Conservation (phyloP, 2,888 invertebrate genomes). For the Platycheirus rosarum region DNA sequence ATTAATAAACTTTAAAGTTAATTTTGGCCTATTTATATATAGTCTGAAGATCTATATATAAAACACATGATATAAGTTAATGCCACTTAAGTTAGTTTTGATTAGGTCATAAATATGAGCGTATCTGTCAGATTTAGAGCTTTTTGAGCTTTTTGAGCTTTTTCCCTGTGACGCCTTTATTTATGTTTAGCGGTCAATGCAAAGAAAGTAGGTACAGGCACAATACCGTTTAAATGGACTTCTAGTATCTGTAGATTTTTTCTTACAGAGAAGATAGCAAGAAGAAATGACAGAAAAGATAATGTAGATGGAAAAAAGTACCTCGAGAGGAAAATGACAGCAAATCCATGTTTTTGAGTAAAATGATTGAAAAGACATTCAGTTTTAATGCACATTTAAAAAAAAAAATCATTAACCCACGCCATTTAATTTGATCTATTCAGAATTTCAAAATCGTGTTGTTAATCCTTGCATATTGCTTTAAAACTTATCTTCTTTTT, state of each 20-base stretch:
- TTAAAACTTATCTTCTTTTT: too few relatives aligned
- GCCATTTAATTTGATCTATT: too few relatives aligned
- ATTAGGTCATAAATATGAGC: conserved; percentile 33
- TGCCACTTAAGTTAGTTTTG: conserved; percentile 10
- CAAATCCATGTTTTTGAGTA: too few relatives aligned
- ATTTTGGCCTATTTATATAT: background rate
- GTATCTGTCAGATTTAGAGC: background rate
- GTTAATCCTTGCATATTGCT: too few relatives aligned
- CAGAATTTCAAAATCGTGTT: too few relatives aligned
- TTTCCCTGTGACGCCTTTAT: background rate
- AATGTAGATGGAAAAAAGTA: background rate
- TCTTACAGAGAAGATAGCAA: background rate
- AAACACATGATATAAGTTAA: background rate
- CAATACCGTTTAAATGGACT: too few relatives aligned
- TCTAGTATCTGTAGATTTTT: conserved; percentile 1
- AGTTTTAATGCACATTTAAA: too few relatives aligned
- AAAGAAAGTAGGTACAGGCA: conserved; percentile 18
- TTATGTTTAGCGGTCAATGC: conserved; percentile 28
- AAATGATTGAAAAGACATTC: too few relatives aligned
- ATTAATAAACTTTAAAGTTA: conserved; percentile 18
- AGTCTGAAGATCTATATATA: background rate
- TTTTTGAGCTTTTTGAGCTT: conserved; percentile 22
- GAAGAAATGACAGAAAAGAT: background rate
- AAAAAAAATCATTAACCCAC: too few relatives aligned
- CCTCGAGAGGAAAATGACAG: too few relatives aligned